phyloP scores from a whole-genome alignment of 2,888 invertebrate species.

The Itoplectis maculator region DNA sequence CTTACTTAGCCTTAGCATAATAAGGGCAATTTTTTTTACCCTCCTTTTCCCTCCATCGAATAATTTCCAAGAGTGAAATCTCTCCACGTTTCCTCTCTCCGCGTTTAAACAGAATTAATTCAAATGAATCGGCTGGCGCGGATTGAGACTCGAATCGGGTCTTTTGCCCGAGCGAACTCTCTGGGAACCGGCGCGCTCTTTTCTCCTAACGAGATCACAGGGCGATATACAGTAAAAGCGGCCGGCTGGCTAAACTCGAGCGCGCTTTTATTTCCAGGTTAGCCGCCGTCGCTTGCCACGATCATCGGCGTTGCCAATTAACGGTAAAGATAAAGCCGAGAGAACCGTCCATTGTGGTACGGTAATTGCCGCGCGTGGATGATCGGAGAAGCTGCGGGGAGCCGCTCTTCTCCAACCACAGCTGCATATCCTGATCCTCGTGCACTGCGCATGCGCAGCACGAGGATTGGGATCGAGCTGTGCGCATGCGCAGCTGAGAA shows the following conservation, averaged over 20 bases:
- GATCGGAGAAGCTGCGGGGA: slow-evolving; percentile 22
- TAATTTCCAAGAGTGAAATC: slow-evolving; percentile 44
- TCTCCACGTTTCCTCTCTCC: background rate
- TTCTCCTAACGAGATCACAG: slow-evolving; percentile 17
- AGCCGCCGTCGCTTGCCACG: background rate
- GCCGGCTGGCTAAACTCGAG: slow-evolving; percentile 10
- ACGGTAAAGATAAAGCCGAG: slow-evolving; percentile 42
- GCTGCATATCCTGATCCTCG: slow-evolving; percentile 19
- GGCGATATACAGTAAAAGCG: background rate
- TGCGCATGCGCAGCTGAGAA: background rate
- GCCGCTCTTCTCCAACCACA: slow-evolving; percentile 12
- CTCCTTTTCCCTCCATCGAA: too few species aligned
- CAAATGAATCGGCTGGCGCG: background rate
- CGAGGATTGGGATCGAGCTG: too few species aligned
- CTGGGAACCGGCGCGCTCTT: slow-evolving; percentile 35
- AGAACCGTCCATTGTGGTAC: slow-evolving; percentile 43
- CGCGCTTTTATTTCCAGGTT: slow-evolving; percentile 22
- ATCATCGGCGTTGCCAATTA: slow-evolving; percentile 54
- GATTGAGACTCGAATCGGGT: too few species aligned
- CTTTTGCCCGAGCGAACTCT: background rate
- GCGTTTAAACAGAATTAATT: background rate
- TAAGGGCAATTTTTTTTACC: slow-evolving; percentile 48
- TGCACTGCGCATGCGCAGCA: too few species aligned
- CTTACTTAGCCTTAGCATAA: slow-evolving; percentile 50
- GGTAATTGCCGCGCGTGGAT: slow-evolving; percentile 43